Evolutionary conservation across 2,888 invertebrate genomes (phyloP).

Genomic region (Nymphalis c-album): DNA sequence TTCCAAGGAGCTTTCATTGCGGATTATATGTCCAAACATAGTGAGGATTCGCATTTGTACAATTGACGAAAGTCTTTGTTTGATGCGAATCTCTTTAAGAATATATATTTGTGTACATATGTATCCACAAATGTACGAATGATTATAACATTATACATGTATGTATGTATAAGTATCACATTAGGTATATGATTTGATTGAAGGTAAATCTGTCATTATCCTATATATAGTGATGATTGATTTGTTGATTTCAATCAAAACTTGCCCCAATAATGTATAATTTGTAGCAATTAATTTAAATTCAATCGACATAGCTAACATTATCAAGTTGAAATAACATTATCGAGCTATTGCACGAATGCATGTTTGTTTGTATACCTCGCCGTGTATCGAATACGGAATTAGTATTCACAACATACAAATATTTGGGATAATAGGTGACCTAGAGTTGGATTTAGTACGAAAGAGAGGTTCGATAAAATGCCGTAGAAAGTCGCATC

Average conservation of each 20-base stretch:
- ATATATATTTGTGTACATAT: no score
- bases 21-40: no score
- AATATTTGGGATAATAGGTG: conserved; percentile 34
- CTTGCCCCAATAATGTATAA: not conserved
- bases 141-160: no score
- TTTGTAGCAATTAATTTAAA: not conserved
- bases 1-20: no score
- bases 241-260: not conserved
- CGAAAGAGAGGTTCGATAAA: conserved; percentile 17
- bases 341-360: conserved; percentile 11
- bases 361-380: conserved; percentile 21
- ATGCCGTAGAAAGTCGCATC: conserved; percentile 36
- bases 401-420: conserved; percentile 21
- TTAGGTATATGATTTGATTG: no score
- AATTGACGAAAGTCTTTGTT: no score
- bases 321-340: conserved; percentile 1
- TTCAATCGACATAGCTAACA: not conserved
- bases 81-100: no score
- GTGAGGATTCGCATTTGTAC: no score
- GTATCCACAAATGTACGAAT: no score
- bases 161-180: no score
- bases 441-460: conserved; percentile 25
- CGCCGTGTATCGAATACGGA: conserved; percentile 18
- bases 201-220: no score
- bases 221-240: no score